A percentile compares a stretch with the other conserved stretches of the same genome.
Conservation (phyloP, 1,140 invertebrate genomes). For the Andricus grossulariae region DNA sequence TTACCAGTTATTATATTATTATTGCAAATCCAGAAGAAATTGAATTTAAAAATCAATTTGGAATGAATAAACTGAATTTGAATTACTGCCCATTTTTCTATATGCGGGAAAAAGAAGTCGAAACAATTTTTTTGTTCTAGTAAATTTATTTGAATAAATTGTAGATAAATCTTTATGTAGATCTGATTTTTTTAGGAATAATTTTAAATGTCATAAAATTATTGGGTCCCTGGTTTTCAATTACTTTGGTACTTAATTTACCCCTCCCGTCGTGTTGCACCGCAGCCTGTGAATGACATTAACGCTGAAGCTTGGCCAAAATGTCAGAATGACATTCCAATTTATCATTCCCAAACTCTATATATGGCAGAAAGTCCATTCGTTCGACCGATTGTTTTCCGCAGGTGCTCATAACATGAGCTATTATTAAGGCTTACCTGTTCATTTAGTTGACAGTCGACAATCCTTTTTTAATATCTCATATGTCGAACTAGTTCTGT, state of each 20-base stretch:
- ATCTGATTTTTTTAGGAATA: constrained; percentile 33
- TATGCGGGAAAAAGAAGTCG: too few relatives aligned
- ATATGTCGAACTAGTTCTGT: background rate
- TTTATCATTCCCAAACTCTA: constrained; percentile 48
- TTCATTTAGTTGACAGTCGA: constrained; percentile 17
- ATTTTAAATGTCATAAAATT: constrained; percentile 42
- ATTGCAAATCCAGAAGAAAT: too few relatives aligned
- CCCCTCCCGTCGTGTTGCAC: constrained; percentile 37
- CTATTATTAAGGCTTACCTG: constrained; percentile 15
- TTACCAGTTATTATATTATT: too few relatives aligned
- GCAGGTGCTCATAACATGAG: constrained; percentile 24
- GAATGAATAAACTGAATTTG: too few relatives aligned
- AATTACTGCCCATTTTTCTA: too few relatives aligned
- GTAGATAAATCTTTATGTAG: too few relatives aligned
- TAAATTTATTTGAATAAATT: too few relatives aligned
- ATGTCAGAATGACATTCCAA: constrained; percentile 54
- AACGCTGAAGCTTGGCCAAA: constrained; percentile 30
- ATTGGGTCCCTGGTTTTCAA: constrained; percentile 33
- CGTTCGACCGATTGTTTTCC: constrained; percentile 55
- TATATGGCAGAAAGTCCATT: constrained; percentile 50
- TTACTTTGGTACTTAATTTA: constrained; percentile 32
- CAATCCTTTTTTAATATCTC: constrained; percentile 12
- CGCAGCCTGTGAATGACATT: constrained; percentile 32
- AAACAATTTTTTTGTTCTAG: too few relatives aligned
- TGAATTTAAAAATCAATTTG: too few relatives aligned